phyloP scores from a whole-genome alignment of 2,113 vertebrate species.

The Heterotis niloticus region DNA sequence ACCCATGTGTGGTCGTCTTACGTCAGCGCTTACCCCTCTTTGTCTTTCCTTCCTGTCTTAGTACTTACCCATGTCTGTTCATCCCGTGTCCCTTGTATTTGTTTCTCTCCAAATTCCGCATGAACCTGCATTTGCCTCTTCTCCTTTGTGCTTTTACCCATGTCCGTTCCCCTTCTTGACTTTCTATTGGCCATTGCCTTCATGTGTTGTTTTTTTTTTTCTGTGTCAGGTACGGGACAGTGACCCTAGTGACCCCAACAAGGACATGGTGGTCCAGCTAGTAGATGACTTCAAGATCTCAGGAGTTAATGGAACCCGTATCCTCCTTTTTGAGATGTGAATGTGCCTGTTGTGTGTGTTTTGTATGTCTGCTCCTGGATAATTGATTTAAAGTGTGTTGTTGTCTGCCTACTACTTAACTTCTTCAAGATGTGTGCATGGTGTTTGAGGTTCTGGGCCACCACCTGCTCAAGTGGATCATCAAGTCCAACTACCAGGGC shows the following conservation, averaged over 20 bases:
- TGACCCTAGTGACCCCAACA: constrained; percentile 83
- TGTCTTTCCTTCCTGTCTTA: not conserved
- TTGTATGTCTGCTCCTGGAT: constrained; percentile 46
- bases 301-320: constrained; percentile 87
- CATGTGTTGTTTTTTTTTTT: not conserved
- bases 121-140: not conserved
- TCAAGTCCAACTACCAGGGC: constrained; percentile 91
- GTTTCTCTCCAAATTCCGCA: not conserved
- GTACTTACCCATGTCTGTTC: not conserved
- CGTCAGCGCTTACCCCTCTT: not conserved
- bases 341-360: constrained; percentile 10
- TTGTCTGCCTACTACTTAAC: constrained; percentile 3
- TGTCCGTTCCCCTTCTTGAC: not conserved
- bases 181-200: not conserved
- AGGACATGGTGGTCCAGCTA: constrained; percentile 89
- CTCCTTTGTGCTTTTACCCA: not conserved
- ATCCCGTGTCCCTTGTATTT: not conserved
- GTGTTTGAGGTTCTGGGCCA: constrained; percentile 94
- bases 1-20: not conserved
- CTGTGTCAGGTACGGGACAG: constrained; percentile 82
- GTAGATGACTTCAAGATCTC: constrained; percentile 92
- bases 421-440: constrained; percentile 85
- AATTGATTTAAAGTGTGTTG: constrained; percentile 7
- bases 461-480: constrained; percentile 90
- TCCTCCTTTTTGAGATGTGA: constrained; percentile 62